Evolutionary conservation across 37 sponge, comb jelly and placozoan species (phyloP).

Genomic region (Tethya wilhelma): DNA sequence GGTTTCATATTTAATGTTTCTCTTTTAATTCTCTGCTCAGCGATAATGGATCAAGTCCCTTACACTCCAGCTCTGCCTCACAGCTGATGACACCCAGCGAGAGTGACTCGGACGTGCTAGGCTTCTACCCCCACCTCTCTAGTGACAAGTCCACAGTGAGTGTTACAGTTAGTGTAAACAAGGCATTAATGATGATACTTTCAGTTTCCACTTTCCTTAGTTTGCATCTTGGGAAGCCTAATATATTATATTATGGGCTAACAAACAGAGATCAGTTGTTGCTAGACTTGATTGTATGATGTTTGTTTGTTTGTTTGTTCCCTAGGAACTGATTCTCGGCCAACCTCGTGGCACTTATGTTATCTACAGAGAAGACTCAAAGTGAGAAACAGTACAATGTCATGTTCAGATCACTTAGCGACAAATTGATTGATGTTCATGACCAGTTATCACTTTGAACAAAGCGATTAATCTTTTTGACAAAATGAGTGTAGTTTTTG

Average conservation of each 20-base stretch:
- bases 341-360: slow-evolving; percentile 52
- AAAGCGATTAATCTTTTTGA: too few species aligned
- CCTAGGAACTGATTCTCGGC: slow-evolving; percentile 36
- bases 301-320: not conserved
- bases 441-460: too few species aligned
- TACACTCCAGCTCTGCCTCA: not conserved
- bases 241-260: not conserved
- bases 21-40: not conserved
- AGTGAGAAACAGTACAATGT: not conserved
- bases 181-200: too few species aligned
- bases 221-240: too few species aligned
- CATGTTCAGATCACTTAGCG: not conserved
- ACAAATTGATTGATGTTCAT: not conserved
- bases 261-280: not conserved
- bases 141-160: slow-evolving; percentile 13
- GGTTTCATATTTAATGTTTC: too few species aligned
- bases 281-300: not conserved
- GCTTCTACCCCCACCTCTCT: slow-evolving; percentile 27
- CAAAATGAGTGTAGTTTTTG: too few species aligned
- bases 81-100: not conserved
- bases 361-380: slow-evolving; percentile 6
- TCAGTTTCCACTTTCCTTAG: too few species aligned
- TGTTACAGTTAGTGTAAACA: too few species aligned
- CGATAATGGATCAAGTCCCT: not conserved
- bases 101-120: slow-evolving; percentile 16